Evolutionary conservation across 2,888 invertebrate genomes (phyloP).

Genomic region (Dyspetes luteomarginatus): DNA sequence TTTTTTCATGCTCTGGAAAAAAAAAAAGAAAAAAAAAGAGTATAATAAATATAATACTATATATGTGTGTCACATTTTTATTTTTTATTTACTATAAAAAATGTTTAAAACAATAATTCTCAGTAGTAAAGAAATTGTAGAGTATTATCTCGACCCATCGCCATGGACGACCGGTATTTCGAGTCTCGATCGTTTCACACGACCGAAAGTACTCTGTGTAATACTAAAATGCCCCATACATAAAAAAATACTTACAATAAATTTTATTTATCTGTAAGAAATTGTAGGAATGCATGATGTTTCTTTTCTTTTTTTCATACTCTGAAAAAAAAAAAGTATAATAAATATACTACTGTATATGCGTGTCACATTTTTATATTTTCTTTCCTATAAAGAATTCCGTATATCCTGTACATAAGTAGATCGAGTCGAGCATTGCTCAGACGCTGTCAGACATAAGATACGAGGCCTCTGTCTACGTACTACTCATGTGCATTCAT

Average conservation of each 20-base stretch:
- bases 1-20: background rate
- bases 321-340: background rate
- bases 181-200: too few species aligned
- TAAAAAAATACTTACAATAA: too few species aligned
- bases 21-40: too few species aligned
- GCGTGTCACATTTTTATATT: background rate
- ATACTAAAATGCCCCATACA: too few species aligned
- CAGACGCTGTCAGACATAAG: conserved; percentile 52
- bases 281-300: too few species aligned
- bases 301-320: background rate
- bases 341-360: background rate
- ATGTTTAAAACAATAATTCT: too few species aligned
- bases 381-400: background rate
- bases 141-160: too few species aligned
- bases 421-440: conserved; percentile 24
- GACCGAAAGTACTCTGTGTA: too few species aligned
- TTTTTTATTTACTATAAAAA: background rate
- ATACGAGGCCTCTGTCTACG: conserved; percentile 11
- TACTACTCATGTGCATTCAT: conserved; percentile 14
- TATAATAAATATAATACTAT: background rate
- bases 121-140: too few species aligned
- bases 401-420: background rate
- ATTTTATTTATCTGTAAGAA: too few species aligned
- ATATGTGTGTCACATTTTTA: background rate
- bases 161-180: too few species aligned